Evolutionary conservation across 2,888 invertebrate species (phyloP).

Genomic region (Agrochola litura): DNA sequence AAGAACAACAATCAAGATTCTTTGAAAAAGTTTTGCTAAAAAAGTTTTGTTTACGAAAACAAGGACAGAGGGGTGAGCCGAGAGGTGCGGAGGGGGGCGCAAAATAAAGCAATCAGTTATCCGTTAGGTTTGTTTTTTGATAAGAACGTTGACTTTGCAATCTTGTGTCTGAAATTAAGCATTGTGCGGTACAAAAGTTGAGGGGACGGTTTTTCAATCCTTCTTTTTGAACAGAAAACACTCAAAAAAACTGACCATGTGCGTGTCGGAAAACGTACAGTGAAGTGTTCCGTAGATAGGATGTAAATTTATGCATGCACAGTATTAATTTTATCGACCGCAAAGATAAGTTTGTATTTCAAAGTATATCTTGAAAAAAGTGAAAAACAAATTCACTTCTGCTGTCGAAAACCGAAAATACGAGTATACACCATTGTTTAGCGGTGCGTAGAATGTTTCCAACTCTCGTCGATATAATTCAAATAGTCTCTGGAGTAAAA

Average conservation of each 20-base stretch:
- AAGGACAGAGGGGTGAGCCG: slow-evolving; percentile 54
- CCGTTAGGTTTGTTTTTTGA: slow-evolving; percentile 78
- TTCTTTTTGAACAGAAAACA: background rate
- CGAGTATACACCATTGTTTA: background rate
- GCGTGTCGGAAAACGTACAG: background rate
- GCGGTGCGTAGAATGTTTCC: background rate
- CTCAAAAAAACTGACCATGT: background rate
- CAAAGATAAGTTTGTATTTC: background rate
- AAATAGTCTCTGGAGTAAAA: background rate
- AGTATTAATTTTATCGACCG: background rate
- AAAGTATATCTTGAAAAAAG: background rate
- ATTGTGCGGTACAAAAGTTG: slow-evolving; percentile 57
- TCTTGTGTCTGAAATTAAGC: slow-evolving; percentile 73
- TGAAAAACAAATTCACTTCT: background rate
- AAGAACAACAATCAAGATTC: slow-evolving; percentile 66
- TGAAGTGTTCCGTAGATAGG: background rate
- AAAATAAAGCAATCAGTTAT: slow-evolving; percentile 82
- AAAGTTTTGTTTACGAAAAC: slow-evolving; percentile 75
- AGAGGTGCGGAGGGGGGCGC: slow-evolving; percentile 38
- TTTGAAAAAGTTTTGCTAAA: slow-evolving; percentile 65
- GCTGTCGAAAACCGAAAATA: background rate
- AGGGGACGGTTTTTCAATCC: background rate
- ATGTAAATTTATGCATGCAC: background rate
- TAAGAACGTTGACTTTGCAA: slow-evolving; percentile 79
- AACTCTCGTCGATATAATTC: background rate